A percentile compares a stretch with the other conserved stretches of the same genome.
phyloP scores from a whole-genome alignment of 2,888 invertebrate species.

The Agriopis leucophaearia region DNA sequence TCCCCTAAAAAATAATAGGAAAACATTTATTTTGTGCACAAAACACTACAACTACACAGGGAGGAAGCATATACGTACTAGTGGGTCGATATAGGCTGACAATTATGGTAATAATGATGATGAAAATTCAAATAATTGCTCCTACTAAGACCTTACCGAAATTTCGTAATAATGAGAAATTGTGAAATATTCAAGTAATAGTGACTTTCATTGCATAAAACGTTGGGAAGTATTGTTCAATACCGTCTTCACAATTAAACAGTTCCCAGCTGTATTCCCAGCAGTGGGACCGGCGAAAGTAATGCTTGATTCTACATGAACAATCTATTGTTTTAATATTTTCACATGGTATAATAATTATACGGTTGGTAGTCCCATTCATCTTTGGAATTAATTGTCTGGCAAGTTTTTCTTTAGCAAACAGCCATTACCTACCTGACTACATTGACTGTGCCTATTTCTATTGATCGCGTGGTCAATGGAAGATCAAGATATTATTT shows the following conservation, averaged over 20 bases:
- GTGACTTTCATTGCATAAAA: conserved; percentile 81
- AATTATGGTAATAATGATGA: too few species aligned
- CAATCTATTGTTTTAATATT: conserved; percentile 46
- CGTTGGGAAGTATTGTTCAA: conserved; percentile 64
- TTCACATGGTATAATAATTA: conserved; percentile 50
- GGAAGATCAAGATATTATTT: too few species aligned
- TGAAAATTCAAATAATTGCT: not conserved
- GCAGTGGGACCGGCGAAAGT: conserved; percentile 49
- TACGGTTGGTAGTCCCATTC: conserved; percentile 19
- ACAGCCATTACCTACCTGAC: not conserved
- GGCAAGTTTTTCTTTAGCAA: not conserved
- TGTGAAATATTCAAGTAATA: conserved; percentile 58
- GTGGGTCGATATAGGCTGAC: too few species aligned
- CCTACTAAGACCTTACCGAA: conserved; percentile 41
- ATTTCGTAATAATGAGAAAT: conserved; percentile 45
- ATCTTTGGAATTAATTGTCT: conserved; percentile 15
- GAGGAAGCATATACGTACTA: too few species aligned
- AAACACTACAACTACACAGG: too few species aligned
- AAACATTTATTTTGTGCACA: too few species aligned
- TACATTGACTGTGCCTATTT: not conserved
- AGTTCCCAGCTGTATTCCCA: conserved; percentile 47
- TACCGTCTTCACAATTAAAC: conserved; percentile 43
- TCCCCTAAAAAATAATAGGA: too few species aligned
- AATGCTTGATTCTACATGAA: conserved; percentile 40
- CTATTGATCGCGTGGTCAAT: not conserved